Base-by-base conservation (phyloP, 1,140 invertebrate genomes). In the Apocrypta bakeri region DNA sequence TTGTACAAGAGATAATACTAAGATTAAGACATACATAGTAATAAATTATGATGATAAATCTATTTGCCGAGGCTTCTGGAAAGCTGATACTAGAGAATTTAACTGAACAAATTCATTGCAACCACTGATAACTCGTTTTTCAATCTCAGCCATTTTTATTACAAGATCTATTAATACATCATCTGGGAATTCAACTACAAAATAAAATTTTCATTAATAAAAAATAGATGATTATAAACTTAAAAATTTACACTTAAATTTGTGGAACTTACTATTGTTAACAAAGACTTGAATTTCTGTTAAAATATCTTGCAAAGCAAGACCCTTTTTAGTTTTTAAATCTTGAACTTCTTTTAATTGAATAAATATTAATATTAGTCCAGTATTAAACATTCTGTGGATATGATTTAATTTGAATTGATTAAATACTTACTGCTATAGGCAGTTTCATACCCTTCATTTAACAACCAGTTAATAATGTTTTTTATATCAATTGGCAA, bases 231-330 rank as follows among this genome's bases (percentile, higher is more conserved):
- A 74, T 24, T 61, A 0, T 83, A 2, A 71, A 64, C 84, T 85
- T 2, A 9, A 79, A 80, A 37, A 27, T 40, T 1, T 14, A 69
- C 33, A 9, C 9, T 61, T 69, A 72, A 31, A 37, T 56, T 25
- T 61, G 33, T 68, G 61, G 31, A 40, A 94, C 94, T 93, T 94
- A 98, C 97, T 95, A 94, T 96, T 94, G 91, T 98, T 97, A 79
- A 98, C 94, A 88, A 95, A 95, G 25, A 93, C 90, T 91, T 98
- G 97, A 31, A 98, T 90, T 92, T 99, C 97, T 27, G 97, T 96
- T 40, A 99, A 88, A 88, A 99, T 98, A 89, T 99, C 98, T 85
- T 95, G 94, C 9, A 99, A 91, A 1, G 98, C 97, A 66, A 98
- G 92, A 12, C 98, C 98, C 93, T 98, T 98, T 0, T 94, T 91